Conservation (phyloP, 2,888 invertebrate species). For the Mimumesa dahlbomi region DNA sequence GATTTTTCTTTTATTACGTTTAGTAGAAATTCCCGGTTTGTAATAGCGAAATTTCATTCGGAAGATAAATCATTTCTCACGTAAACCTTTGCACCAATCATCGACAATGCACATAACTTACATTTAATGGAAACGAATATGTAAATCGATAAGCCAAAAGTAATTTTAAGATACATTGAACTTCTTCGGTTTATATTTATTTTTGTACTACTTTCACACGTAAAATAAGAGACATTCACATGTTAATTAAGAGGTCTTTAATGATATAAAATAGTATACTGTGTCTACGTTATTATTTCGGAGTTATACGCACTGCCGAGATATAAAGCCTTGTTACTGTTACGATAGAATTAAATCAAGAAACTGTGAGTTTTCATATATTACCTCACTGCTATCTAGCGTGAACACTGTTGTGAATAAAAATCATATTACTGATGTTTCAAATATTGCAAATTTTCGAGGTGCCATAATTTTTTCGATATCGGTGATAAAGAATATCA, state of each 20-base stretch:
- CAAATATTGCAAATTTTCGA: not conserved
- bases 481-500: not conserved
- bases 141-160: too few species aligned
- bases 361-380: conserved; percentile 8
- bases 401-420: not conserved
- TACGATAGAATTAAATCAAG: too few species aligned
- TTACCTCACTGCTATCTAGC: not conserved
- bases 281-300: too few species aligned
- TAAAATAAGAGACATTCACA: too few species aligned
- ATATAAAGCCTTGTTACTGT: too few species aligned
- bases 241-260: too few species aligned
- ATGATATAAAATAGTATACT: too few species aligned
- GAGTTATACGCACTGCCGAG: too few species aligned
- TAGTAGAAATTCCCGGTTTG: not conserved
- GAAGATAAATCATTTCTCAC: not conserved
- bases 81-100: not conserved
- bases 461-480: not conserved
- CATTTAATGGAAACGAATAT: not conserved
- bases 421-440: conserved; percentile 15
- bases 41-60: not conserved
- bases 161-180: too few species aligned
- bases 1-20: too few species aligned
- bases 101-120: conserved; percentile 1
- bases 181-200: not conserved
- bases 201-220: conserved; percentile 8